Evolutionary conservation across 2,113 vertebrate species (phyloP), one percentile per base, ranked within the genome.

Genomic region (Melanerpes formicivorus): DNA sequence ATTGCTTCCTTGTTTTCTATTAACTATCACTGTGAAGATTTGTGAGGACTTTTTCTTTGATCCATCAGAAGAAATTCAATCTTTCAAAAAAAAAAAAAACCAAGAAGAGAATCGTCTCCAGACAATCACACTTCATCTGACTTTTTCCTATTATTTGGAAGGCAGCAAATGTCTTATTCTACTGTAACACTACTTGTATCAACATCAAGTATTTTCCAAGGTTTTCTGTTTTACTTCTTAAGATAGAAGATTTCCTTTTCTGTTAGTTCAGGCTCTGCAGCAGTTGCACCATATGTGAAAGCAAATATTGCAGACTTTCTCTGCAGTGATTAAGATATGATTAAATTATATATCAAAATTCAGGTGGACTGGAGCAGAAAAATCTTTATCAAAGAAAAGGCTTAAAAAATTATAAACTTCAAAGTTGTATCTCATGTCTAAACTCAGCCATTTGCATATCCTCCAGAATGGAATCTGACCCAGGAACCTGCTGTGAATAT

Each of bases 41-140:
- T 2, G 42, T 44, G 42, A 85, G 62, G 72, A 77, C 82, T 87
- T 76, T 76, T 40, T 34, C 23, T 83, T 80, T 46, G 66, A 78
- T 83, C 69, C 2, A 6, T 77, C 37, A 74, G 78, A 89, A 87
- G 15, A 80, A 92, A 94, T 94, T 86, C 88, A 88, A 88, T 90
- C 64, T 63, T 88, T 69, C 56, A 73, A 40, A 63, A 66, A 71
- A 90, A 71, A 90, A 93, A 93, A 87, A 40, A 40, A 40, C 40
- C 40, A 40, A 40, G 40, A 87, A 82, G 73, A 60, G 14, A 94
- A 79, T 46, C 77, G 46, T 73, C 59, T 84, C n/a, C 62, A 82
- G 52, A 56, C 67, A 77, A 63, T 70, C 52, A 32, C 34, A 59
- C 34, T 54, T 84, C 52, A 42, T 94, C 66, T 82, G n/a, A 65